Evolutionary conservation across 2,888 invertebrate genomes (phyloP).

Genomic region (Ectropis crepuscularia): DNA sequence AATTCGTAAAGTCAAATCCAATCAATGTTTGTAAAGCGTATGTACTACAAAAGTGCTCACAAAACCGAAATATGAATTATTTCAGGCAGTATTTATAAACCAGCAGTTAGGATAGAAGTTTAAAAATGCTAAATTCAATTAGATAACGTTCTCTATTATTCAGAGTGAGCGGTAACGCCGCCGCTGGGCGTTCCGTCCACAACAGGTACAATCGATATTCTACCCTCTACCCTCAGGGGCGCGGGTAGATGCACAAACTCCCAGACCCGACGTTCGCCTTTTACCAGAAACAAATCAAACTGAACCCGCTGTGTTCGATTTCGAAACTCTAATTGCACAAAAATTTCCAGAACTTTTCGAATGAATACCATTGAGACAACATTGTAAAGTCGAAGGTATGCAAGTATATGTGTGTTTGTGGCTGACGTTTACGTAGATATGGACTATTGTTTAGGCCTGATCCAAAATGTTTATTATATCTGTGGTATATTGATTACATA

Average conservation of each 20-base stretch:
- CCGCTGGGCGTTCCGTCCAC: constrained; percentile 28
- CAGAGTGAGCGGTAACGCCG: constrained; percentile 25
- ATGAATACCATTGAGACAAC: neutral
- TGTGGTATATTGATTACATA: no score
- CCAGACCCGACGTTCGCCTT: constrained; percentile 56
- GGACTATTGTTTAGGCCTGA: no score
- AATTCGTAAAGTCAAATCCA: no score
- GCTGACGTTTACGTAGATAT: no score
- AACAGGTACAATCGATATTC: constrained; percentile 73
- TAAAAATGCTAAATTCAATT: constrained; percentile 41
- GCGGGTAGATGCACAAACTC: constrained; percentile 56
- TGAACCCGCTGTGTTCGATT: neutral
- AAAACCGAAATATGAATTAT: no score
- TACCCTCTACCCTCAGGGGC: constrained; percentile 56
- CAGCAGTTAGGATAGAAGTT: neutral
- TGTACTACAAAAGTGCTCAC: no score
- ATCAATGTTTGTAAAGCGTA: no score
- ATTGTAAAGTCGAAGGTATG: no score
- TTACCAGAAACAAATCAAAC: constrained; percentile 29
- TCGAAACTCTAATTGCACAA: neutral
- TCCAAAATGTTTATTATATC: no score
- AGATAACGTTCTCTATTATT: constrained; percentile 50
- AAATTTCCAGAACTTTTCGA: neutral
- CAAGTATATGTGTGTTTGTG: no score
- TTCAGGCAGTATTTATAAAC: no score